A percentile compares a stretch with the other conserved stretches of the same genome.
phyloP scores from a whole-genome alignment of 2,888 invertebrate genomes.

The Rotaria sp. region DNA sequence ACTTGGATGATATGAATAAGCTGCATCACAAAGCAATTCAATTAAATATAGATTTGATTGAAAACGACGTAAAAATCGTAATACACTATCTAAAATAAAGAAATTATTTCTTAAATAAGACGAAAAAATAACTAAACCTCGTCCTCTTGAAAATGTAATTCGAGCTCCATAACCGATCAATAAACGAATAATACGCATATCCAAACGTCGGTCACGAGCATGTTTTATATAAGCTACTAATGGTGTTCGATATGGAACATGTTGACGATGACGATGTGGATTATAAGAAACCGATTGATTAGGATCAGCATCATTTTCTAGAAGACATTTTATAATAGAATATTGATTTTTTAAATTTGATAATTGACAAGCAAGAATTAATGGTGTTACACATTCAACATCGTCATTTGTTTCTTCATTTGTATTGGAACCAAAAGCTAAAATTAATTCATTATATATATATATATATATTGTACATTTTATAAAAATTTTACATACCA shows the following conservation, averaged over 20 bases:
- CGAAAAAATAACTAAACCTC: constrained; percentile 55
- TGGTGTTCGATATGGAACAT: constrained; percentile 69
- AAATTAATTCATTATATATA: constrained; percentile 58
- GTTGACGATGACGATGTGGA: constrained; percentile 60
- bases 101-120: constrained; percentile 62
- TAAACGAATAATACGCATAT: constrained; percentile 63
- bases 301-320: constrained; percentile 49
- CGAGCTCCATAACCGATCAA: constrained; percentile 69
- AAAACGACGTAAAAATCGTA: constrained; percentile 70
- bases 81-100: constrained; percentile 58
- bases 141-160: constrained; percentile 51
- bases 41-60: constrained; percentile 60
- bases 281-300: constrained; percentile 43
- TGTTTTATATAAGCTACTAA: constrained; percentile 71
- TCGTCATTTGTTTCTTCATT: constrained; percentile 54
- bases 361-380: constrained; percentile 55
- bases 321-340: constrained; percentile 47
- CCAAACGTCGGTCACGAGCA: constrained; percentile 23
- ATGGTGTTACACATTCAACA: constrained; percentile 48
- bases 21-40: constrained; percentile 65
- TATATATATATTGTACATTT: constrained; percentile 62
- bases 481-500: constrained; percentile 36
- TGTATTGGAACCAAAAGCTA: constrained; percentile 57
- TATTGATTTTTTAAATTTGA: constrained; percentile 46
- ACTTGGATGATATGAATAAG: constrained; percentile 70